These are phyloP conservation scores for Chaitophorus viminalis DNA, from an alignment of 2,888 invertebrate genomes.

Conservation along the genomic window DNA sequence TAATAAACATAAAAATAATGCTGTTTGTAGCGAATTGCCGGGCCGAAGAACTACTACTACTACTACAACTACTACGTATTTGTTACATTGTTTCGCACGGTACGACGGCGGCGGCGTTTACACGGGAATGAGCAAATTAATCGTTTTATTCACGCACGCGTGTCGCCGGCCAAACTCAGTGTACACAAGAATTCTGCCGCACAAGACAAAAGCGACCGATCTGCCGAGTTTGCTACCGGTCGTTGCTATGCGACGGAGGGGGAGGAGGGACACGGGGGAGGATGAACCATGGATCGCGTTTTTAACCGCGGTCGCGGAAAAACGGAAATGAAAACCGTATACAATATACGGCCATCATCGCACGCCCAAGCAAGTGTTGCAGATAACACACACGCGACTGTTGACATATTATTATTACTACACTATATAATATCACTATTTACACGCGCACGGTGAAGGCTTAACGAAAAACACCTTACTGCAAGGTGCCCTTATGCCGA, in stretches of 20 bases:
- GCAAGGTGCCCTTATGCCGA: too few species aligned
- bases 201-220: neutral
- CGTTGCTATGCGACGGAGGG: too few species aligned
- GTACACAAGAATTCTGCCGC: neutral
- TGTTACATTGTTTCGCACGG: neutral
- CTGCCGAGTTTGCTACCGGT: too few species aligned
- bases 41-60: neutral
- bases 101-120: constrained; percentile 14
- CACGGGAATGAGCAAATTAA: constrained; percentile 14
- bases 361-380: too few species aligned
- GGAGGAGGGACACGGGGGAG: too few species aligned
- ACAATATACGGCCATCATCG: too few species aligned
- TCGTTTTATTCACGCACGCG: constrained; percentile 27
- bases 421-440: too few species aligned
- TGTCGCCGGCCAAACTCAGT: neutral
- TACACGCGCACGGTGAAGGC: too few species aligned
- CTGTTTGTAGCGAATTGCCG: neutral
- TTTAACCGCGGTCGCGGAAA: neutral
- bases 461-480: too few species aligned
- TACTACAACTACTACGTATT: neutral
- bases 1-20: neutral
- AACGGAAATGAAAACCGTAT: neutral
- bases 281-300: too few species aligned
- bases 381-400: too few species aligned
- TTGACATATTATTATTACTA: too few species aligned